Evolutionary conservation across 2,113 vertebrate genomes (phyloP), one percentile per base, ranked within the genome.

Genomic region (Noturus placidus): DNA sequence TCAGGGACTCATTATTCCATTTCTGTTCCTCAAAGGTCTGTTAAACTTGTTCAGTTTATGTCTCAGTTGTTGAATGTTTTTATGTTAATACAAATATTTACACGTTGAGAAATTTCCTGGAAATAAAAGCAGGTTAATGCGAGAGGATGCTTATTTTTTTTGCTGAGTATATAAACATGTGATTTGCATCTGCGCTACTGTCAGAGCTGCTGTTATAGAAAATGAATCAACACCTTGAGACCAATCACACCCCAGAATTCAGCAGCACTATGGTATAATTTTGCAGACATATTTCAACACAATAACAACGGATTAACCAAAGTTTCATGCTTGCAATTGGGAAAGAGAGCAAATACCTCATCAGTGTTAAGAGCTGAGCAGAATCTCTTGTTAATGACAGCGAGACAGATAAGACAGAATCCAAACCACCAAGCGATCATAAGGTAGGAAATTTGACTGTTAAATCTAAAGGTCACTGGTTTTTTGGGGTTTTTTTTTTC

Each of bases 231-330:
- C 38, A 42, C 25, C 35, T 74, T 74, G 20, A 42, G 35, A 42
- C 35, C 70, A 74, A 74, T 74, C 70, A 74, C 2, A 46, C 25
- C 25, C 38, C 70, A 25, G 33, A 74, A 42, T 25, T 38, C 20
- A 7, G 0, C 15, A 35, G 17, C 0, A 0, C 17, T 38, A 1
- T 20, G 38, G 0, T 54, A 2, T 30, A 20, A 19, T 8, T 17
- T 50, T 35, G 35, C 13, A 19, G n/a, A 4, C 33, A 52, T 77
- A 54, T 79, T 79, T 56, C 19, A 79, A 33, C n/a, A 79, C n/a
- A 19, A 3, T 7, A 17, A 17, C 27, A 57, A 56, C 52, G 57
- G n/a, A 7, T 54, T 80, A 80, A 80, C 8, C 52, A 22, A 35
- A 10, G 35, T 59, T 35, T 35, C 27, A 54, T 77, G 25, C 27